Evolutionary conservation across 2,797 vertebrate species (phyloP).

Genomic region (Clangula hyemalis): DNA sequence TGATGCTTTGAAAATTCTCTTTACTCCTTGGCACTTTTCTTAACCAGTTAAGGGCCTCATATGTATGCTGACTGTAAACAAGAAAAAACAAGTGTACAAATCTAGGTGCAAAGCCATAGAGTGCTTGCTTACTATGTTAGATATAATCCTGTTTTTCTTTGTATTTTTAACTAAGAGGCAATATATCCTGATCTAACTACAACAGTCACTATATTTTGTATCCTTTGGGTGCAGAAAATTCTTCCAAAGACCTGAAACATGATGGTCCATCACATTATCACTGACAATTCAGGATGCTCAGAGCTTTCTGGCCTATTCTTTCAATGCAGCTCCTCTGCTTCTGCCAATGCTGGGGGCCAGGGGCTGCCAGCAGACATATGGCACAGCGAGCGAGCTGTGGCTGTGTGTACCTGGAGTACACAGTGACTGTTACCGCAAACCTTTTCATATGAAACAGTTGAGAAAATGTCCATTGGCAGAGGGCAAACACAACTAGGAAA

Average conservation of each 20-base stretch:
- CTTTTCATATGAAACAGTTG: neutral
- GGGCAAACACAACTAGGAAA: neutral
- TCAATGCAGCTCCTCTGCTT: neutral
- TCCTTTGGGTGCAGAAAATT: neutral
- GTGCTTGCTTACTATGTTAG: neutral
- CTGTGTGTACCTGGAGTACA: neutral
- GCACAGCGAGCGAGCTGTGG: neutral
- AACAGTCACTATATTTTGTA: neutral
- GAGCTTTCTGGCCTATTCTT: neutral
- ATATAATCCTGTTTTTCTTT: neutral
- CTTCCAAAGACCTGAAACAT: neutral
- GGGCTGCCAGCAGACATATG: neutral
- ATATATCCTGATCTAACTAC: neutral
- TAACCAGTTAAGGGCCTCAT: neutral
- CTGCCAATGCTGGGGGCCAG: neutral
- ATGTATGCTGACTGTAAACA: neutral
- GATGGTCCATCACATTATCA: neutral
- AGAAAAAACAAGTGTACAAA: neutral
- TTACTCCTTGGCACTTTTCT: neutral
- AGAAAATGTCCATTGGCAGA: neutral
- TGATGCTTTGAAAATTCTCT: neutral
- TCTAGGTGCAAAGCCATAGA: neutral
- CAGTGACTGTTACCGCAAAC: neutral
- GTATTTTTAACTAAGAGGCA: neutral
- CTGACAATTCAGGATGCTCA: neutral